Conservation (phyloP, 2,797 vertebrate species). For the Lindbergichthys nudifrons region DNA sequence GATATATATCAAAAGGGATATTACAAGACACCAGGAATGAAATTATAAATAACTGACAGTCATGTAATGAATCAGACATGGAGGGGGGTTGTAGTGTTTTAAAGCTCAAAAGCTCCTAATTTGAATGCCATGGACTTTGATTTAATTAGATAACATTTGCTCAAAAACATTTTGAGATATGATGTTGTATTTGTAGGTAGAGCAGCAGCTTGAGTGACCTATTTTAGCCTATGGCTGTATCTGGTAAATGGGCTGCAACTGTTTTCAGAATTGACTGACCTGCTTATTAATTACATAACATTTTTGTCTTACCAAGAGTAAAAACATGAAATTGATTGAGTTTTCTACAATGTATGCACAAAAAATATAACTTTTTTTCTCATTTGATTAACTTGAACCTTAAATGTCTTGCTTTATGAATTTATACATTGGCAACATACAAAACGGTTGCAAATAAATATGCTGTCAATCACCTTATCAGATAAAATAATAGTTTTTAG, state of each 20-base stretch:
- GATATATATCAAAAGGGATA: not conserved
- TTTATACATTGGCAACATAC: too few relatives aligned
- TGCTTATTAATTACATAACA: not conserved
- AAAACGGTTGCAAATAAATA: not conserved
- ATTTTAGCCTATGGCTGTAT: not conserved
- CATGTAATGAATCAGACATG: constrained; percentile 4
- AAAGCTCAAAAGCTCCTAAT: not conserved
- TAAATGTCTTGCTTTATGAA: not conserved
- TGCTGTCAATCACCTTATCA: too few relatives aligned
- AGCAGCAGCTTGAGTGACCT: not conserved
- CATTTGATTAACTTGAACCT: not conserved
- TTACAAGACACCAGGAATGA: not conserved
- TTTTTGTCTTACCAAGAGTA: not conserved
- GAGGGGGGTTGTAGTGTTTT: not conserved
- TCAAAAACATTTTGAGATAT: not conserved
- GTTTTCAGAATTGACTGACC: not conserved
- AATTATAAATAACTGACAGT: not conserved
- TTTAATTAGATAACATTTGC: not conserved
- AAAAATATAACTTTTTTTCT: not conserved
- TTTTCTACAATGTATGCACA: not conserved
- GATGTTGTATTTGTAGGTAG: not conserved
- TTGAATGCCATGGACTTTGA: not conserved
- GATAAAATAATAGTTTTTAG: not conserved
- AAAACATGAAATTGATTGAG: not conserved
- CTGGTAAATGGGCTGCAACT: not conserved